Conservation (phyloP, 2,888 invertebrate genomes). For the Calliphora vomitoria region DNA sequence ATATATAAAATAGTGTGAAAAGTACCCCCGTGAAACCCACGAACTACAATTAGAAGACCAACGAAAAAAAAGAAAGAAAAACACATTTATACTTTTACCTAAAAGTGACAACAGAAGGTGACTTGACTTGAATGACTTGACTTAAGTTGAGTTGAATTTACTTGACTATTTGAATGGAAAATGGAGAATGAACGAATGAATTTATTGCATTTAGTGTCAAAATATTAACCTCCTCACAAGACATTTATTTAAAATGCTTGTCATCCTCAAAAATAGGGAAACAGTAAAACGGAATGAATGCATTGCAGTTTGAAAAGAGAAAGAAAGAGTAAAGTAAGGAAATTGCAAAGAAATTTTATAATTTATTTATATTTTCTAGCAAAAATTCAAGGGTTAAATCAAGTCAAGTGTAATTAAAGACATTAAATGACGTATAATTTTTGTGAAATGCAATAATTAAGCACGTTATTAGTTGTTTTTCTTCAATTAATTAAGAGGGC, state of each 20-base stretch:
- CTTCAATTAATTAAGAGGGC: neutral
- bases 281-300: neutral
- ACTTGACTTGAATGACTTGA: constrained; percentile 33
- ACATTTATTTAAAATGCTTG: constrained; percentile 50
- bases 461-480: neutral
- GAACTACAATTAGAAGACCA: constrained; percentile 38
- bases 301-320: neutral
- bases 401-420: constrained; percentile 44
- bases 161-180: constrained; percentile 50
- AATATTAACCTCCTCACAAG: constrained; percentile 57
- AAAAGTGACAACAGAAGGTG: constrained; percentile 62
- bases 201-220: constrained; percentile 64
- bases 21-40: constrained; percentile 37
- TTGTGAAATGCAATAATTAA: neutral
- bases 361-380: neutral
- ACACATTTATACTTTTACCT: constrained; percentile 11
- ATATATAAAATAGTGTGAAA: constrained; percentile 35
- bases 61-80: constrained; percentile 1
- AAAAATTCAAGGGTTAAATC: constrained; percentile 35
- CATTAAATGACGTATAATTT: constrained; percentile 7
- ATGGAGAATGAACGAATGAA: constrained; percentile 43
- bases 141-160: constrained; percentile 24
- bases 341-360: neutral
- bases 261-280: neutral
- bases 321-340: neutral